Evolutionary conservation across 2,888 invertebrate genomes (phyloP), one percentile per base, ranked within the genome.

Genomic region (Prostheceraeus crozeri): DNA sequence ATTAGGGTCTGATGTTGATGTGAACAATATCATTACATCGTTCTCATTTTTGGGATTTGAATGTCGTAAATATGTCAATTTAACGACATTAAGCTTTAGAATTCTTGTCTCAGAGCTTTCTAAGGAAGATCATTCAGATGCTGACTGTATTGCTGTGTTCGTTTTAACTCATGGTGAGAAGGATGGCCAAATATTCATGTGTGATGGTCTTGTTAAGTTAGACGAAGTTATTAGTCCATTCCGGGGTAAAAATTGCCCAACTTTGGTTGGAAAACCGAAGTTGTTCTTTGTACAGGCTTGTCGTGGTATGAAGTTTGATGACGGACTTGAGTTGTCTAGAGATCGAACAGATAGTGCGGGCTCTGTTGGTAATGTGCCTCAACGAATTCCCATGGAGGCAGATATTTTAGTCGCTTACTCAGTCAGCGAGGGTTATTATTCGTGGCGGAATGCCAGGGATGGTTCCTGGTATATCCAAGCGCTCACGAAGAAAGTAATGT

Each of bases 391-490:
- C n/a, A 11, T 33, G 8, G 33, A 33, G 11, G 33, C 33, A 10
- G 33, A 33, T n/a, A 33, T 33, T 10, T n/a, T 33, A 11, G 33
- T 33, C 10, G n/a, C n/a, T n/a, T n/a, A n/a, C n/a, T n/a, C n/a
- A n/a, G 8, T 33, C n/a, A 10, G 8, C 33, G 33, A 8, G 11
- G 33, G 91, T 57, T 89, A 83, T 74, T 93, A 84, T 77, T 90
- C 91, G 0, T 93, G 91, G 93, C 83, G 93, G 57, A 93, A 91
- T 72, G 87, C 89, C 28, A 86, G 85, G 25, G 84, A 86, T 64
- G 93, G 93, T 1, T 91, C 93, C 0, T 94, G 93, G 93, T 94
- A 91, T 71, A 85, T 94, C 79, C 93, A 93, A 77, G 77, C 91
- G 0, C 79, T 94, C 27, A 87, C 87, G 71, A 21, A 14, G 11